phyloP scores from a whole-genome alignment of 2,888 invertebrate species.

The Fissipunctia ypsillon region DNA sequence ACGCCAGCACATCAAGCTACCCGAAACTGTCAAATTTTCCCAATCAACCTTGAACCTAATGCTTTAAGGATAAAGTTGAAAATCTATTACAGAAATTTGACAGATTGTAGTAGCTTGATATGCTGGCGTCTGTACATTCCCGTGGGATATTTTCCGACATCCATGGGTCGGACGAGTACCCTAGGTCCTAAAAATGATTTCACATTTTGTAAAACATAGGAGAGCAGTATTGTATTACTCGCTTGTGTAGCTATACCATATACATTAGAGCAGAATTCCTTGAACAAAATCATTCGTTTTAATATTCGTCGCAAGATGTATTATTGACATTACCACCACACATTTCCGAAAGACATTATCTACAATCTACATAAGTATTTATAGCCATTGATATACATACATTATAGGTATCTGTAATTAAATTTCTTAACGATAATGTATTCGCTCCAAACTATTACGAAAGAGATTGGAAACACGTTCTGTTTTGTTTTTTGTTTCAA shows the following conservation, averaged over 20 bases:
- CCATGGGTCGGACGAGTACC: too few relatives aligned
- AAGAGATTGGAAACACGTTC: slow-evolving; percentile 26
- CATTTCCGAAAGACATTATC: slow-evolving; percentile 48
- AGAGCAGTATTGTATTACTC: neutral
- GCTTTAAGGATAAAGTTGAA: too few relatives aligned
- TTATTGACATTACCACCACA: slow-evolving; percentile 23
- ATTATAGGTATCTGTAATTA: slow-evolving; percentile 26
- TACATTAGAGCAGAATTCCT: slow-evolving; percentile 18
- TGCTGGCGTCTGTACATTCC: too few relatives aligned
- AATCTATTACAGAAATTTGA: too few relatives aligned
- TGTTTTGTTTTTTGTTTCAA: neutral
- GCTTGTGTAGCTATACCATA: neutral
- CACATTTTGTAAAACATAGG: neutral
- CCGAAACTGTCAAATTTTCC: too few relatives aligned
- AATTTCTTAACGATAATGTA: slow-evolving; percentile 30
- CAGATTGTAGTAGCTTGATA: too few relatives aligned
- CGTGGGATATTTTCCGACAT: too few relatives aligned
- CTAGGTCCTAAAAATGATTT: neutral
- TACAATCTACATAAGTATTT: slow-evolving; percentile 27
- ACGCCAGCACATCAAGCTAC: too few relatives aligned
- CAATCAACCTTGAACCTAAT: too few relatives aligned
- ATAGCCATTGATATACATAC: slow-evolving; percentile 3
- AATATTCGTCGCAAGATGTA: slow-evolving; percentile 30
- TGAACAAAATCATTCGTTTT: slow-evolving; percentile 31
- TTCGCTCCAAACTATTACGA: slow-evolving; percentile 38